phyloP scores from a whole-genome alignment of 2,888 invertebrate genomes.

The Xestia sexstrigata region DNA sequence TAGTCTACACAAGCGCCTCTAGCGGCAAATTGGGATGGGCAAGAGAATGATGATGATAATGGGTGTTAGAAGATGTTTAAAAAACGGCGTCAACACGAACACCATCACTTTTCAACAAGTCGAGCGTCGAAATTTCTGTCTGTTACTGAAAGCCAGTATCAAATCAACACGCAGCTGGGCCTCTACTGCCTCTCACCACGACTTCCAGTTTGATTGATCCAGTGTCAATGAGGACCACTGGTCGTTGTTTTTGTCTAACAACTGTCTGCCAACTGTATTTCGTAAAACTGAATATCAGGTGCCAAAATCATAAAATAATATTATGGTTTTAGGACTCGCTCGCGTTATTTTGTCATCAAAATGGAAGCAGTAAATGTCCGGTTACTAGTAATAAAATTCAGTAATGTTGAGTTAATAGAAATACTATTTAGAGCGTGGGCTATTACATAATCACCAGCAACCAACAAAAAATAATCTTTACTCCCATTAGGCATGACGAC shows the following conservation, averaged over 20 bases:
- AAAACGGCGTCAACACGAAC: too few relatives aligned
- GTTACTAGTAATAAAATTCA: slow-evolving; percentile 19
- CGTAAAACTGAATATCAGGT: slow-evolving; percentile 26
- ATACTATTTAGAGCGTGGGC: background rate
- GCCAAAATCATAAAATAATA: slow-evolving; percentile 44
- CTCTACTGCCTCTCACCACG: background rate
- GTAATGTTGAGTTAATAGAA: slow-evolving; percentile 7
- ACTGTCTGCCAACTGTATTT: slow-evolving; percentile 13
- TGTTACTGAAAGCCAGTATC: too few relatives aligned
- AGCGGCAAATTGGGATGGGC: too few relatives aligned
- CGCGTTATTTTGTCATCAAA: slow-evolving; percentile 7
- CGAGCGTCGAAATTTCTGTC: too few relatives aligned
- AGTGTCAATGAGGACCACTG: background rate
- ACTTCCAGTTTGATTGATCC: background rate
- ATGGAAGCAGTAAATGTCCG: slow-evolving; percentile 6
- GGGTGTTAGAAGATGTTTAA: too few relatives aligned
- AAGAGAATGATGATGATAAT: too few relatives aligned
- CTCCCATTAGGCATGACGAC: too few relatives aligned
- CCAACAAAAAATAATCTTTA: background rate
- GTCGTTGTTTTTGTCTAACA: background rate
- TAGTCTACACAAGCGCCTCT: too few relatives aligned
- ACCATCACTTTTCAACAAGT: too few relatives aligned
- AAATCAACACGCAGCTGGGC: too few relatives aligned
- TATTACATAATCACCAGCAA: too few relatives aligned
- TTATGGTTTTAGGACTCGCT: slow-evolving; percentile 7